Percentiles rank a stretch among this genome's conserved stretches.
These are phyloP conservation scores for Syngnathoides biaculeatus DNA, from an alignment of 2,113 vertebrate genomes.

Conservation along the genomic window DNA sequence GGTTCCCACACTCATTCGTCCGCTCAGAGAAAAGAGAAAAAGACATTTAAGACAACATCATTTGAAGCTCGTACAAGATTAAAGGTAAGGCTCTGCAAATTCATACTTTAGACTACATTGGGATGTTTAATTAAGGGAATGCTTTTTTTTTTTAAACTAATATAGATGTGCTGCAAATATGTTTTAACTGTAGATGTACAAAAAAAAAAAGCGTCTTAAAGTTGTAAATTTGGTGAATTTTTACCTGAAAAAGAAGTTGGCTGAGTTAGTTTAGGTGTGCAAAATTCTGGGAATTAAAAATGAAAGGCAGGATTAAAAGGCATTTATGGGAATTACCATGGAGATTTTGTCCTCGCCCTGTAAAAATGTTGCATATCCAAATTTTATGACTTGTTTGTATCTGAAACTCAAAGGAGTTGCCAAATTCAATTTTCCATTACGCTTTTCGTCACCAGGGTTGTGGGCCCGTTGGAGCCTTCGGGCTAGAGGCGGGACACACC, in stretches of 20 bases:
- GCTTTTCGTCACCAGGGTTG: no score
- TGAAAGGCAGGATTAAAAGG: not conserved
- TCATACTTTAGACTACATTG: not conserved
- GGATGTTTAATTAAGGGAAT: not conserved
- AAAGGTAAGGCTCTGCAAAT: not conserved
- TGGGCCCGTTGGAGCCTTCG: no score
- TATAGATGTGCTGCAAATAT: not conserved
- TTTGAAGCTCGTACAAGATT: not conserved
- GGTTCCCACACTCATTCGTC: not conserved
- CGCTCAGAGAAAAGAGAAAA: not conserved
- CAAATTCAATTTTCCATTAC: no score
- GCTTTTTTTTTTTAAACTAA: not conserved
- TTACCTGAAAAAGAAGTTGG: no score
- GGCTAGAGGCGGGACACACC: no score
- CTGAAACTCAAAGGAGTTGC: not conserved
- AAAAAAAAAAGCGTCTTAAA: not conserved
- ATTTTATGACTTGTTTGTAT: not conserved
- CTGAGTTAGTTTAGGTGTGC: not conserved
- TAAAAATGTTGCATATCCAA: not conserved
- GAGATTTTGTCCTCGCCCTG: no score
- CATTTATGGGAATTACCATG: no score
- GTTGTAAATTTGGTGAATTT: not conserved
- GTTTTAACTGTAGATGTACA: not conserved
- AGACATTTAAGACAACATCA: not conserved
- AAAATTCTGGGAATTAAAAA: not conserved